Base-by-base conservation (phyloP, 2,113 vertebrate genomes). In the Dipodomys ordii region DNA sequence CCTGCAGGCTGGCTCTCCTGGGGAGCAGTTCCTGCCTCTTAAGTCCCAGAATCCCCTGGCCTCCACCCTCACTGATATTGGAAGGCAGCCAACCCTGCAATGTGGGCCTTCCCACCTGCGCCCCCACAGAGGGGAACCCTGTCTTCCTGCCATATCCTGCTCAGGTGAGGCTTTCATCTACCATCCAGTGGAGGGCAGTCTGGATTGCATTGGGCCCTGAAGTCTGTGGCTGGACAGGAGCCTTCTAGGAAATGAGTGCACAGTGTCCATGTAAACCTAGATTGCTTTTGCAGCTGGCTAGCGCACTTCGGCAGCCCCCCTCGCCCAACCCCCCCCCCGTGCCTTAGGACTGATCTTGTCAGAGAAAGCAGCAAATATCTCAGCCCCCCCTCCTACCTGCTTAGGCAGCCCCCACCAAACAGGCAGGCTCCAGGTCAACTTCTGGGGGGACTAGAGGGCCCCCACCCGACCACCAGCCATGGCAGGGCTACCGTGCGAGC, bases 31-130 rank as follows among this genome's bases (percentile, higher is more conserved):
- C 23, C 35, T 2, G 10, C 20, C 39, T 46, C 35, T 23, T 25
- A 32, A 13, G 49, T 2, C 25, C 18, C 65, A 12, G 46, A 30
- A 25, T 15, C 27, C 77, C 74, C 18, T 2, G 1, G 10, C 39
- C 69, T 12, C 74, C 57, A 20, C 28, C 68, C 44, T 60, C 46
- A 53, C 3, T 7, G 16, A 44, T 35, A n/a, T 5, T 27, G 65
- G 53, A 7, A 30, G 1, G 19, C 0, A 27, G 77, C 32, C 2
- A 0, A n/a, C 18, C 6, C 5, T 28, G 60, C 15, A 30, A 65
- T 7, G 25, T 32, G 16, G 28, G 30, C 13, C 0, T n/a, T 49
- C 65, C 68, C 64, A 68, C 46, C 12, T 11, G 1, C 57, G 23
- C 6, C 3, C 39, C 57, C 53, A 67, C 3, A 13, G 35, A 49